Evolutionary conservation across 2,888 invertebrate species (phyloP).

Genomic region (Limnephilus auricula): DNA sequence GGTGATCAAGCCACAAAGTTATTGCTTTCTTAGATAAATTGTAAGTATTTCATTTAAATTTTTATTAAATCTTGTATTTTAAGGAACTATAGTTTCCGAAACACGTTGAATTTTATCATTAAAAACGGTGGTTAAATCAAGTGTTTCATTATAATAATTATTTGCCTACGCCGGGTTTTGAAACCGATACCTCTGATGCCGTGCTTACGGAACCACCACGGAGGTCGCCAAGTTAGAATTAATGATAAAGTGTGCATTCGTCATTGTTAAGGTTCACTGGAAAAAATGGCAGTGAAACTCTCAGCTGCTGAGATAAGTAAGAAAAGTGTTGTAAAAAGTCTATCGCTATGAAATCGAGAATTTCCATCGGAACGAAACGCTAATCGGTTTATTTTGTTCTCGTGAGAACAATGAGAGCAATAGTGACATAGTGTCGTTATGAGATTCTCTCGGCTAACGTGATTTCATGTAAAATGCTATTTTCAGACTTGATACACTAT

Average conservation of each 20-base stretch:
- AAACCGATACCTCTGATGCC: background rate
- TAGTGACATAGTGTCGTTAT: background rate
- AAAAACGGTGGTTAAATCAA: too few species aligned
- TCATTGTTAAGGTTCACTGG: background rate
- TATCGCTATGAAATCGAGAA: slow-evolving; percentile 4
- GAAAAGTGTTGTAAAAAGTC: background rate
- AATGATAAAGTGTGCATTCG: background rate
- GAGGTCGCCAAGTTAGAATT: background rate
- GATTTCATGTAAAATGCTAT: background rate
- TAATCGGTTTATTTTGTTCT: slow-evolving; percentile 9
- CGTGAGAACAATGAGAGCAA: slow-evolving; percentile 38
- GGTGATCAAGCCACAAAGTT: too few species aligned
- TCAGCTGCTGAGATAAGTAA: background rate
- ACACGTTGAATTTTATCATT: too few species aligned
- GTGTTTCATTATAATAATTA: too few species aligned
- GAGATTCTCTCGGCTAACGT: background rate
- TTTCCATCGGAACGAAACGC: background rate
- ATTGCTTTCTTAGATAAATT: too few species aligned
- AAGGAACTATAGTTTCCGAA: too few species aligned
- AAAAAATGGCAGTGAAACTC: background rate
- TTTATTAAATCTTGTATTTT: too few species aligned
- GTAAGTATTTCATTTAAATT: too few species aligned
- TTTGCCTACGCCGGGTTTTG: too few species aligned
- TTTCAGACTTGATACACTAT: background rate
- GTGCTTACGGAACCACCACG: background rate